Evolutionary conservation across 2,113 vertebrate species (phyloP).

Genomic region (Dasyornis broadbenti): DNA sequence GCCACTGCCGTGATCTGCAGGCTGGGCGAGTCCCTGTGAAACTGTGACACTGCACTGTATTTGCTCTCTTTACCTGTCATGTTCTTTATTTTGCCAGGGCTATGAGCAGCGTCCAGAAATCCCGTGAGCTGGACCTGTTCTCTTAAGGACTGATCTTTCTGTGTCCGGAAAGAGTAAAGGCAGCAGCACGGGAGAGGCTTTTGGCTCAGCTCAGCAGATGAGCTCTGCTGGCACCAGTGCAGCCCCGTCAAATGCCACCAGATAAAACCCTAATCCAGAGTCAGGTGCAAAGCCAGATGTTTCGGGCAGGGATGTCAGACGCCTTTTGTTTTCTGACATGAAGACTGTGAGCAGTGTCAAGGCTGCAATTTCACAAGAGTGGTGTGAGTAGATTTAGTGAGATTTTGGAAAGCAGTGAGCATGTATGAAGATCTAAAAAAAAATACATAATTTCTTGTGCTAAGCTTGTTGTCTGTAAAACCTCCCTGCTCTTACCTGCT

Average conservation of each 20-base stretch:
- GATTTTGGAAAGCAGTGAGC: not conserved
- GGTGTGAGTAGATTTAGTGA: not conserved
- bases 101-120: not conserved
- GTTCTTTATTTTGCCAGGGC: not conserved
- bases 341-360: not conserved
- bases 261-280: not conserved
- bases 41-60: fast-evolving
- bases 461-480: not conserved
- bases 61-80: not conserved
- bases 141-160: not conserved
- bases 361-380: not conserved
- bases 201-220: not conserved
- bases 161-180: not conserved
- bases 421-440: not conserved
- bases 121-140: not conserved
- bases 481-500: not conserved
- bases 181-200: not conserved
- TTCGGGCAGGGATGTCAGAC: not conserved
- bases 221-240: not conserved
- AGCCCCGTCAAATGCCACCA: not conserved
- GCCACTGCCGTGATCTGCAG: not conserved
- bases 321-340: not conserved
- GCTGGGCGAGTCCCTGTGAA: not conserved
- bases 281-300: not conserved
- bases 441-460: not conserved